Percentiles rank a stretch among this genome's conserved stretches.
These are phyloP conservation scores for Emesis russula DNA, from an alignment of 2,888 invertebrate species.

Conservation along the genomic window DNA sequence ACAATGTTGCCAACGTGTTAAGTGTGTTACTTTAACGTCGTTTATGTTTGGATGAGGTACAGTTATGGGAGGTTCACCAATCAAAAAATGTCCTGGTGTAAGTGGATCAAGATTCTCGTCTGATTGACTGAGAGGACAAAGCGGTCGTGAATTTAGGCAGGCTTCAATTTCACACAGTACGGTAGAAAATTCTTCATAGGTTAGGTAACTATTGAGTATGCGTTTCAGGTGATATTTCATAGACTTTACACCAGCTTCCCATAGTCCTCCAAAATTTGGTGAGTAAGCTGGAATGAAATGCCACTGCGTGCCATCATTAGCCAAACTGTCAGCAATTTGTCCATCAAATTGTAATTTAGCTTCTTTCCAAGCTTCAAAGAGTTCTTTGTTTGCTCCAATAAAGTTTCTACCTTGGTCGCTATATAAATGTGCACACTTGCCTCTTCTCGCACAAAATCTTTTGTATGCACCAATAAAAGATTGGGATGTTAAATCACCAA, in stretches of 20 bases:
- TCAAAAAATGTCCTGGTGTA: conserved; percentile 5
- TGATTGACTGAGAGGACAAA: background rate
- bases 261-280: background rate
- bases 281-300: conserved; percentile 6
- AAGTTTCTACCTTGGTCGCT: conserved; percentile 80
- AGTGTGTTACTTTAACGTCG: background rate
- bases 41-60: background rate
- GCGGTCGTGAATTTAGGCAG: background rate
- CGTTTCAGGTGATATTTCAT: background rate
- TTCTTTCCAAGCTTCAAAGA: conserved; percentile 58
- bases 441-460: conserved; percentile 80
- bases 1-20: background rate
- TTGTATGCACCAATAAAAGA: conserved; percentile 83
- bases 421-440: conserved; percentile 57
- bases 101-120: background rate
- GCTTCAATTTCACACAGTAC: background rate
- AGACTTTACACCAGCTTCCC: background rate
- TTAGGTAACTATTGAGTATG: background rate
- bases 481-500: conserved; percentile 75
- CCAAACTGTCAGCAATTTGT: conserved; percentile 21
- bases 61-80: background rate
- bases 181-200: background rate
- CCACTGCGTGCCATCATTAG: background rate
- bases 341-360: conserved; percentile 52
- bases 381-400: conserved; percentile 71